These are phyloP conservation scores for Hypsibius dujardini DNA, from an alignment of 1,140 invertebrate genomes.

Conservation along the genomic window DNA sequence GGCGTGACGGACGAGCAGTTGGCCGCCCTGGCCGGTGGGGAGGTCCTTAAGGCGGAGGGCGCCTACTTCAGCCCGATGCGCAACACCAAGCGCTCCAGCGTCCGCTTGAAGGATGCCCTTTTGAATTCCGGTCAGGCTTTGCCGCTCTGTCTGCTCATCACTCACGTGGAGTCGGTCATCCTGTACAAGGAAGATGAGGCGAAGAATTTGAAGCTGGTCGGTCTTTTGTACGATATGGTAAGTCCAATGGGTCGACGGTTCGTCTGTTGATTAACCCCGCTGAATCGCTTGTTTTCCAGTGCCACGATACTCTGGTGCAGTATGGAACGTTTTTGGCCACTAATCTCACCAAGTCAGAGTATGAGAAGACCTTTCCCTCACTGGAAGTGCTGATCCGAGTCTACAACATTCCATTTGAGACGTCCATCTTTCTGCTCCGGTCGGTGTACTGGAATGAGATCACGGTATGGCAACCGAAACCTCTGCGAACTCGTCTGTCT, in stretches of 20 bases:
- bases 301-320: slow-evolving; percentile 93
- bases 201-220: slow-evolving; percentile 64
- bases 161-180: slow-evolving; percentile 85
- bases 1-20: slow-evolving; percentile 90
- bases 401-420: slow-evolving; percentile 82
- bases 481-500: too few species aligned
- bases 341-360: slow-evolving; percentile 81
- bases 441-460: slow-evolving; percentile 76
- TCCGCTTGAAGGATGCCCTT: slow-evolving; percentile 83
- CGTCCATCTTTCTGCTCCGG: slow-evolving; percentile 84
- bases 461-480: slow-evolving; percentile 47
- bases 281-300: slow-evolving; percentile 41
- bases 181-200: slow-evolving; percentile 67
- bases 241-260: slow-evolving; percentile 15
- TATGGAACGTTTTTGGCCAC: slow-evolving; percentile 87
- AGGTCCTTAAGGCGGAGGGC: slow-evolving; percentile 75
- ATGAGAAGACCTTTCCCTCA: slow-evolving; percentile 65
- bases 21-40: slow-evolving; percentile 86
- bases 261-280: slow-evolving; percentile 13
- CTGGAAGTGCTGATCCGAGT: slow-evolving; percentile 72
- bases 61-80: slow-evolving; percentile 90
- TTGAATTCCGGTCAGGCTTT: slow-evolving; percentile 77
- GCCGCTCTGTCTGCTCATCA: slow-evolving; percentile 77
- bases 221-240: slow-evolving; percentile 42
- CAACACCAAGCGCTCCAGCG: slow-evolving; percentile 87